phyloP scores from a whole-genome alignment of 2,888 invertebrate species.

The Amphipyra tragopoginis region DNA sequence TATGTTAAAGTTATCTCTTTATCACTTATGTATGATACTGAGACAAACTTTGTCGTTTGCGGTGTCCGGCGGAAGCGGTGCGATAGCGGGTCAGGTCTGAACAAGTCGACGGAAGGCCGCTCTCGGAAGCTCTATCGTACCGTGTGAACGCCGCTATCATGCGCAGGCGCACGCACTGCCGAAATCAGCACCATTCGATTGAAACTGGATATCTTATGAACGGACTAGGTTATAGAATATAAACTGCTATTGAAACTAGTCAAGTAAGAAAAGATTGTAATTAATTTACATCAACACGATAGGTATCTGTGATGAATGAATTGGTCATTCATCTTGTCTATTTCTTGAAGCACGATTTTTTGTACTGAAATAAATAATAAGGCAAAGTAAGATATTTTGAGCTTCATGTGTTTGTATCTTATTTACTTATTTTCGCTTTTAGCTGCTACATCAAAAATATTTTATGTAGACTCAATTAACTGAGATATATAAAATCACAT shows the following conservation, averaged over 20 bases:
- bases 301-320: too few species aligned
- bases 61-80: constrained; percentile 85
- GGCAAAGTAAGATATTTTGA: too few species aligned
- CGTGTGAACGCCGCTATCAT: constrained; percentile 78
- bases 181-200: constrained; percentile 50
- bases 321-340: too few species aligned
- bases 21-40: constrained; percentile 51
- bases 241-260: not conserved
- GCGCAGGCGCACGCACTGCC: constrained; percentile 43
- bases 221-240: constrained; percentile 9
- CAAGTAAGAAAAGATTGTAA: too few species aligned
- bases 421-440: too few species aligned
- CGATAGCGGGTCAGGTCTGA: constrained; percentile 81
- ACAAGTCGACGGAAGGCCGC: constrained; percentile 78
- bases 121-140: constrained; percentile 78
- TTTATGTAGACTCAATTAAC: too few species aligned
- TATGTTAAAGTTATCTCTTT: constrained; percentile 40
- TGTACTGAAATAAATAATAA: too few species aligned
- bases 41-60: constrained; percentile 64
- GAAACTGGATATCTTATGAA: constrained; percentile 48
- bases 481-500: too few species aligned
- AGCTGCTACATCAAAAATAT: too few species aligned
- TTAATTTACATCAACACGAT: too few species aligned
- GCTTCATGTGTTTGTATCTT: too few species aligned
- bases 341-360: too few species aligned